Percentiles rank a stretch among this genome's conserved stretches.
These are phyloP conservation scores for Drosophila meridionalis DNA, from an alignment of 2,888 invertebrate genomes.

Conservation along the genomic window DNA sequence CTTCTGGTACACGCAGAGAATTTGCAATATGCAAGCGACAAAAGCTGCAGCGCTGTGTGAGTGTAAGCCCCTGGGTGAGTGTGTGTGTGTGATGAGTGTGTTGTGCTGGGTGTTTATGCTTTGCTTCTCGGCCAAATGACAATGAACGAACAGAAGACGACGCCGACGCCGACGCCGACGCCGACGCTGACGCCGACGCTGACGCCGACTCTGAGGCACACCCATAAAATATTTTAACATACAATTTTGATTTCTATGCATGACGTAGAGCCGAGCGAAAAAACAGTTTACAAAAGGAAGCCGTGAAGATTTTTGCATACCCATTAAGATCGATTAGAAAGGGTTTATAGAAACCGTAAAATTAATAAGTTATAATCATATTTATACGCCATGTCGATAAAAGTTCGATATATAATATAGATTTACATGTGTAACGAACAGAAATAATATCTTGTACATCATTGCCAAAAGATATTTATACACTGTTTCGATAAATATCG, in stretches of 20 bases:
- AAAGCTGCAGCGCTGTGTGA: conserved; percentile 41
- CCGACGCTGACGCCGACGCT: background rate
- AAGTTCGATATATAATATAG: background rate
- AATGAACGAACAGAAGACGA: conserved; percentile 55
- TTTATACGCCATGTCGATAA: background rate
- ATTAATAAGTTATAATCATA: background rate
- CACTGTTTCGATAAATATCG: too few relatives aligned
- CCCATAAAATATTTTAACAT: conserved; percentile 63
- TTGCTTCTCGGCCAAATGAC: conserved; percentile 49
- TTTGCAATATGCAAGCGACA: conserved; percentile 53
- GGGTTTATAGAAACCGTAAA: background rate
- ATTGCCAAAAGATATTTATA: too few relatives aligned
- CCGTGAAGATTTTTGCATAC: conserved; percentile 35
- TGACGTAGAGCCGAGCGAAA: conserved; percentile 26
- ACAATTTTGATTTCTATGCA: conserved; percentile 73
- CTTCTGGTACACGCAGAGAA: conserved; percentile 30
- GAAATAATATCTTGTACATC: too few relatives aligned
- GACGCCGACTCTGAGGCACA: conserved; percentile 39
- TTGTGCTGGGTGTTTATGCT: conserved; percentile 34
- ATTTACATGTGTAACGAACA: background rate
- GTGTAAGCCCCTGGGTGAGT: conserved; percentile 6
- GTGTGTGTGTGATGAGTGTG: conserved; percentile 18
- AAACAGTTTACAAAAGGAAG: conserved; percentile 52
- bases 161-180: conserved; percentile 4
- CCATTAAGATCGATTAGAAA: background rate